A percentile compares a stretch with the other conserved stretches of the same genome.
phyloP scores from a whole-genome alignment of 2,888 invertebrate genomes.

The Drosophila recens region DNA sequence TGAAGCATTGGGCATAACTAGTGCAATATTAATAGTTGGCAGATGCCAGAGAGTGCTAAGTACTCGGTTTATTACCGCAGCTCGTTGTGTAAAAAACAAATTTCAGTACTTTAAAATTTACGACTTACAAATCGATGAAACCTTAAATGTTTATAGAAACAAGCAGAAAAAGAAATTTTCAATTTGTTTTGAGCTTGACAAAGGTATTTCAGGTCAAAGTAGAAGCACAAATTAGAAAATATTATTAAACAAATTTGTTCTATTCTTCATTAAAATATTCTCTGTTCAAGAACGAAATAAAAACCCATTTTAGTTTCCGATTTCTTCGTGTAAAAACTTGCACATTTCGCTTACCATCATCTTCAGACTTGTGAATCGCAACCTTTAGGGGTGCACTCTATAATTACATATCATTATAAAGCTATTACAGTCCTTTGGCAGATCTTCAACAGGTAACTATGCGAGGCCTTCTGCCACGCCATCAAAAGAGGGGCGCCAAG shows the following conservation, averaged over 20 bases:
- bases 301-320: not conserved
- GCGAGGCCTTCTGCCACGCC: conserved; percentile 37
- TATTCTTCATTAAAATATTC: not conserved
- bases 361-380: not conserved
- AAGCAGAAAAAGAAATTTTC: not conserved
- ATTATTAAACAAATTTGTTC: not conserved
- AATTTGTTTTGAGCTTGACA: not conserved
- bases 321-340: not conserved
- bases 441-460: conserved; percentile 36
- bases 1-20: conserved; percentile 16
- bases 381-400: conserved; percentile 2
- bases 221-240: not conserved
- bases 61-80: conserved; percentile 37
- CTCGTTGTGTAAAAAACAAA: not conserved
- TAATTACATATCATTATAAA: conserved; percentile 55
- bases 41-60: conserved; percentile 54
- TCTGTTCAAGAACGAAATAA: not conserved
- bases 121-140: not conserved
- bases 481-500: conserved; percentile 23
- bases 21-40: conserved; percentile 55
- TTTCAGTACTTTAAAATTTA: conserved; percentile 15
- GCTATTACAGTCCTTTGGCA: conserved; percentile 32
- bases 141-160: not conserved
- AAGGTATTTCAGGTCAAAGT: not conserved
- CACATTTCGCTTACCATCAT: not conserved